Conservation (phyloP, 1,140 invertebrate genomes). For the Phthorimaea operculella region DNA sequence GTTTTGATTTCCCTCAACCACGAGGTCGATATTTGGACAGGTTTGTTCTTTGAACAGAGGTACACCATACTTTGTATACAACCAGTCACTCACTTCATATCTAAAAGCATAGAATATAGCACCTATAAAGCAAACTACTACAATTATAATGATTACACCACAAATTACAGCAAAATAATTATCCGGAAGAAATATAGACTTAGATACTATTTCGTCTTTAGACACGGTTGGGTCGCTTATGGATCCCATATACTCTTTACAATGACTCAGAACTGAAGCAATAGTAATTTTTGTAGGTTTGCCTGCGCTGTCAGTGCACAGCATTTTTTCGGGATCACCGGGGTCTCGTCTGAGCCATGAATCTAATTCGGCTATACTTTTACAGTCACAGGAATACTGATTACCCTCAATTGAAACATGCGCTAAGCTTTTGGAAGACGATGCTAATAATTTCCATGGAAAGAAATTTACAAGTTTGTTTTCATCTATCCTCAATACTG, state of each 20-base stretch:
- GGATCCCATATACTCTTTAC: conserved; percentile 71
- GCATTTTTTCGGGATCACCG: conserved; percentile 71
- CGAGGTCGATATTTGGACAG: conserved; percentile 61
- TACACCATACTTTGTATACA: conserved; percentile 78
- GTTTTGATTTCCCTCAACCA: conserved; percentile 73
- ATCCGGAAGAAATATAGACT: conserved; percentile 61
- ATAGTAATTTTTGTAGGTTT: conserved; percentile 68
- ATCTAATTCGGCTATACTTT: conserved; percentile 72
- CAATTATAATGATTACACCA: conserved; percentile 78
- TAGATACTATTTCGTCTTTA: conserved; percentile 70
- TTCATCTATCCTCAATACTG: conserved; percentile 82
- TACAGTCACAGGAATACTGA: conserved; percentile 80
- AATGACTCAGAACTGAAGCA: conserved; percentile 71
- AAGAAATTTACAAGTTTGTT: conserved; percentile 83
- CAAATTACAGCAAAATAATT: conserved; percentile 79
- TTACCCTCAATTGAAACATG: conserved; percentile 76
- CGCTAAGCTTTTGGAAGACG: conserved; percentile 67
- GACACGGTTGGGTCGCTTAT: conserved; percentile 72
- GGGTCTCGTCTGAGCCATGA: conserved; percentile 73
- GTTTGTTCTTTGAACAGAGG: conserved; percentile 74
- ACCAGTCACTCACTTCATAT: conserved; percentile 79
- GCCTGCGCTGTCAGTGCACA: conserved; percentile 66
- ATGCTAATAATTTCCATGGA: conserved; percentile 75
- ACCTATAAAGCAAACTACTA: conserved; percentile 75
- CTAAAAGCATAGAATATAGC: conserved; percentile 81